Conservation (phyloP, 2,888 invertebrate genomes). For the Tenthredo amoena region DNA sequence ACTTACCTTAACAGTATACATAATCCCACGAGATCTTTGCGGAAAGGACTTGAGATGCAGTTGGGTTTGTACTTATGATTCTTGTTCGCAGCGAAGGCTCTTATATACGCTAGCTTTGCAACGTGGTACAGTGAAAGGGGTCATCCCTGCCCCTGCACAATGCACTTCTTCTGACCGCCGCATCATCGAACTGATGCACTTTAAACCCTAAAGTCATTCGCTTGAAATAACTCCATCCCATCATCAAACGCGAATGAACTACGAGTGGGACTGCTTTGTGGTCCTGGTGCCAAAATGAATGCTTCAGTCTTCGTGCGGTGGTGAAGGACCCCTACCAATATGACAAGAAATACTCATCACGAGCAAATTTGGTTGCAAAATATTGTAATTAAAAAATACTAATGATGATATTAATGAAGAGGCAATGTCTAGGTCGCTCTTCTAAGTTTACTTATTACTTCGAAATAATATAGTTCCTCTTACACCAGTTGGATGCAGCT, state of each 20-base stretch:
- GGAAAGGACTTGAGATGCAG: slow-evolving; percentile 73
- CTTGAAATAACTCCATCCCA: neutral
- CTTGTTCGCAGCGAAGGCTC: slow-evolving; percentile 75
- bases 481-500: neutral
- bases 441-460: neutral
- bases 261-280: neutral
- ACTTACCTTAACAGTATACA: slow-evolving; percentile 75
- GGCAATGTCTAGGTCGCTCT: slow-evolving; percentile 23
- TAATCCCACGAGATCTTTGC: slow-evolving; percentile 70
- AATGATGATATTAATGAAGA: neutral
- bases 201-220: slow-evolving; percentile 18
- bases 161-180: slow-evolving; percentile 75
- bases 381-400: neutral
- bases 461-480: slow-evolving; percentile 13
- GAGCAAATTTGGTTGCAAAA: neutral
- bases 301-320: neutral
- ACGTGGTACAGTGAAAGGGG: slow-evolving; percentile 78
- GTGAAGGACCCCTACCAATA: neutral
- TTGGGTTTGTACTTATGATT: slow-evolving; percentile 76
- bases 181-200: slow-evolving; percentile 61
- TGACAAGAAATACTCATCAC: neutral
- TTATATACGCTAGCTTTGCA: slow-evolving; percentile 75
- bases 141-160: slow-evolving; percentile 78
- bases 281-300: slow-evolving; percentile 28
- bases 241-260: neutral